Evolutionary conservation across 2,113 vertebrate species (phyloP), one percentile per base, ranked within the genome.

Genomic region (Dasyprocta punctata): DNA sequence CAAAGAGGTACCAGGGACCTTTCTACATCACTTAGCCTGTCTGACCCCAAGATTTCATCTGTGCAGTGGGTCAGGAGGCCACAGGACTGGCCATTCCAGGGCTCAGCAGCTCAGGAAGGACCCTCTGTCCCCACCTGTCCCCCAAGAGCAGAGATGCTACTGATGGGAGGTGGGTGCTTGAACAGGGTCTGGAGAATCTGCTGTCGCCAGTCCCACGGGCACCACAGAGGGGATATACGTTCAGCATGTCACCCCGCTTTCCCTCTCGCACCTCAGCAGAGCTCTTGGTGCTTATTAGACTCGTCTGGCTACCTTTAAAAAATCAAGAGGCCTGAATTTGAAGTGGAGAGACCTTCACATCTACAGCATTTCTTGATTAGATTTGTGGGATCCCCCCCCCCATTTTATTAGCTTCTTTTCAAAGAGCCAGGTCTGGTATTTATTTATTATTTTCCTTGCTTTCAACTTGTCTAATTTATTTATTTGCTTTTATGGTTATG

Each of bases 401-500:
- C 44, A 2, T 73, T 87, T 93, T 92, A 86, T 88, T 96, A 54
- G 84, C 94, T 92, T 95, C 60, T 89, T 94, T 90, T 92, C 85
- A 96, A 94, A 92, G 89, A 69, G 4, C 5, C 19, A 19, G 58
- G 24, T 82, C 65, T 89, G 67, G 36, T 54, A 65, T 90, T 95
- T 94, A 92, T 89, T 89, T 80, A 86, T 78, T n/a, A 91, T 96
- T 93, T 91, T 63, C 60, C 5, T 22, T 36, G 71, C 93, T 95
- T 94, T 95, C 84, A 95, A 69, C 89, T 86, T 86, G 83, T 77
- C 61, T 94, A 63, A 93, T 96, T 96, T 95, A 96, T 96, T 97
- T 96, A 94, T 96, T 94, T 89, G 89, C 96, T 96, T 98, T 97
- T 96, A 95, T 96, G 92, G 77, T 49, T 44, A 41, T 78, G 92